Percentiles rank a stretch among this genome's conserved stretches.
phyloP scores from a whole-genome alignment of 2,113 vertebrate species.

The Callithrix jacchus region DNA sequence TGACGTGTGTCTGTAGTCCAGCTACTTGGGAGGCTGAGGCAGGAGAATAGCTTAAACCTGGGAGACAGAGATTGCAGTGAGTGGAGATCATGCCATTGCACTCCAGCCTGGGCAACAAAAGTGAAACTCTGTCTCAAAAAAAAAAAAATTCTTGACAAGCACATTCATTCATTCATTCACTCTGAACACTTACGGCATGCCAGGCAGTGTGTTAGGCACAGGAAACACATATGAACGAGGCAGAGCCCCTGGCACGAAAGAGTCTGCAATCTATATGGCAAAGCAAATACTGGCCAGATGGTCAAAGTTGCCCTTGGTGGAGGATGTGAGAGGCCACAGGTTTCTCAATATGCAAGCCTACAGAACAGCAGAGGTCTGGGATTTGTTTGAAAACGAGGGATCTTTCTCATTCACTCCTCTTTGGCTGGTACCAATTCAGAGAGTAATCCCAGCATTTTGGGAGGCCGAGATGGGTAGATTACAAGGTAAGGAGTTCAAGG shows the following conservation, averaged over 20 bases:
- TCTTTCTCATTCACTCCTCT: background rate
- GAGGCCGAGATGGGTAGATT: too few species aligned
- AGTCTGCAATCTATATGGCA: background rate
- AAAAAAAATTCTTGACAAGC: background rate
- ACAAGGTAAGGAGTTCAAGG: too few species aligned
- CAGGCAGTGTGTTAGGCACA: background rate
- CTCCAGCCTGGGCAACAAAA: too few species aligned
- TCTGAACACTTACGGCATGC: background rate
- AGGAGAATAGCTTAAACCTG: too few species aligned
- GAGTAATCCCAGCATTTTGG: too few species aligned
- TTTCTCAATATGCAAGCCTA: too few species aligned
- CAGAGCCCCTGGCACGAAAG: background rate
- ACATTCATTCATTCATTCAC: background rate
- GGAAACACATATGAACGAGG: background rate
- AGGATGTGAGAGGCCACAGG: fast-evolving
- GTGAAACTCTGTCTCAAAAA: too few species aligned
- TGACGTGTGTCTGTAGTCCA: too few species aligned
- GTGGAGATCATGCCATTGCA: too few species aligned
- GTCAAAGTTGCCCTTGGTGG: background rate
- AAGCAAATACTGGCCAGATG: background rate
- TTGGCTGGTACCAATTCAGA: background rate
- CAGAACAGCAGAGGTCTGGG: background rate
- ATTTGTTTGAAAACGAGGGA: background rate
- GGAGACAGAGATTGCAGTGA: too few species aligned
- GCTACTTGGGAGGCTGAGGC: too few species aligned